These are phyloP conservation scores for Allobates femoralis DNA, from an alignment of 2,797 vertebrate species.

Conservation along the genomic window DNA sequence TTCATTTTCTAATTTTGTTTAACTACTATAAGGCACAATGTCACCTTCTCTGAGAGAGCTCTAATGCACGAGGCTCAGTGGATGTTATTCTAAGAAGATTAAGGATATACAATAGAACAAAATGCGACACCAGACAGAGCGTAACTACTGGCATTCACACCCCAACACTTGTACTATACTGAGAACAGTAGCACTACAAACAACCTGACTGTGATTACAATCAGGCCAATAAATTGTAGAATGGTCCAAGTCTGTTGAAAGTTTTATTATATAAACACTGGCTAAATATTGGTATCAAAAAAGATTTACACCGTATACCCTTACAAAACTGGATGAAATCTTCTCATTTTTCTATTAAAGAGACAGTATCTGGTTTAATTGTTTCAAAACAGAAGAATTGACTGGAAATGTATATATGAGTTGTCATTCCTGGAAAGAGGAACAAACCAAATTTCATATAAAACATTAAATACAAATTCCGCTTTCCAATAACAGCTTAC, in stretches of 20 bases:
- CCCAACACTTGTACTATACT: too few species aligned
- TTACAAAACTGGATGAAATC: not conserved
- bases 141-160: too few species aligned
- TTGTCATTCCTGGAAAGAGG: not conserved
- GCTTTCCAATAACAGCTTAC: not conserved
- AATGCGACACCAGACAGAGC: too few species aligned
- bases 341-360: not conserved
- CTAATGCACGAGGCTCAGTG: not conserved
- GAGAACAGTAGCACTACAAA: too few species aligned
- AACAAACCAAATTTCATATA: not conserved
- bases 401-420: not conserved
- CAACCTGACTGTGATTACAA: too few species aligned
- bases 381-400: not conserved
- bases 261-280: too few species aligned
- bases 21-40: not conserved
- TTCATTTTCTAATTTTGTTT: not conserved
- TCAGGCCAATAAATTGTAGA: too few species aligned
- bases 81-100: not conserved
- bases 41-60: not conserved
- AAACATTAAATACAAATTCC: not conserved
- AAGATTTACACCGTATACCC: not conserved
- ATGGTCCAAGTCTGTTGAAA: too few species aligned
- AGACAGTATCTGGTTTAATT: too few species aligned
- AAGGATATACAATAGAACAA: too few species aligned
- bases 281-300: too few species aligned